A percentile compares a stretch with the other conserved stretches of the same genome.
phyloP scores from a whole-genome alignment of 2,113 vertebrate species.

The Potamarius usumacintae region DNA sequence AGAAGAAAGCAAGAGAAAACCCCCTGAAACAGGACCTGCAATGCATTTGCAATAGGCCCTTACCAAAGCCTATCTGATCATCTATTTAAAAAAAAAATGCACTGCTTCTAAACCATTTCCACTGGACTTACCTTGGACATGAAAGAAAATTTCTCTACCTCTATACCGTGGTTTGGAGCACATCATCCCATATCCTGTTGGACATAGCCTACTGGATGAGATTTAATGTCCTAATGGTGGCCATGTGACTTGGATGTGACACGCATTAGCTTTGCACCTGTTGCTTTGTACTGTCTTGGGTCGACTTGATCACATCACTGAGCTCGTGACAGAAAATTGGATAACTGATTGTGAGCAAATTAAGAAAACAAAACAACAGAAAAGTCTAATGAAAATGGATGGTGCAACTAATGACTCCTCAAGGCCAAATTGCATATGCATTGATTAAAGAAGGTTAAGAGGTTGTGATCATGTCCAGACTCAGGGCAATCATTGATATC shows the following conservation, averaged over 20 bases:
- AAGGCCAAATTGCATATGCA: conserved; percentile 1
- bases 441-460: neutral
- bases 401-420: neutral
- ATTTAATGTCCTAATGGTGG: conserved; percentile 30
- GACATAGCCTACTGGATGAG: conserved; percentile 29
- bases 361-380: too few relatives aligned
- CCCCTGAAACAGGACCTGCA: neutral
- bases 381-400: neutral
- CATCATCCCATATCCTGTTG: conserved; percentile 11
- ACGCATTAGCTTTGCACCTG: neutral
- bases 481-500: neutral
- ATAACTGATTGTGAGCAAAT: neutral
- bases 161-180: conserved; percentile 8
- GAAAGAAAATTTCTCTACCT: neutral
- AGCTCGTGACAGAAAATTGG: conserved; percentile 1
- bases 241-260: conserved; percentile 13
- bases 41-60: conserved; percentile 26
- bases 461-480: neutral
- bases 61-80: neutral
- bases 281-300: neutral
- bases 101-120: neutral
- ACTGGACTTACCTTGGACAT: conserved; percentile 31
- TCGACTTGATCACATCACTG: neutral
- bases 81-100: too few relatives aligned
- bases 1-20: neutral